Conservation (phyloP, 2,113 vertebrate species). For the Nettapus auritus region DNA sequence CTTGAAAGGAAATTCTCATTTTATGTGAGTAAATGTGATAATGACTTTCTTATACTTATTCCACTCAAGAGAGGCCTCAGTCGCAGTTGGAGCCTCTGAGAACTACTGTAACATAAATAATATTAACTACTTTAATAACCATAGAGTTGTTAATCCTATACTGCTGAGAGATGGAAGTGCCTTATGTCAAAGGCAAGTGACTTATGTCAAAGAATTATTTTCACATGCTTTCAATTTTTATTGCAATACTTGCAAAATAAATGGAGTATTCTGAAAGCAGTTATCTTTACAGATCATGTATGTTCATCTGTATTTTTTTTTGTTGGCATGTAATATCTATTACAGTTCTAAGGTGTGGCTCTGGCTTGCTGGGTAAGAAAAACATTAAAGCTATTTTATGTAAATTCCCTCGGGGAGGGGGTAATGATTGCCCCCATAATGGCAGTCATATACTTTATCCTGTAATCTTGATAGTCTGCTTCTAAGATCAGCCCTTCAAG, state of each 20-base stretch:
- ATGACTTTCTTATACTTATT: not conserved
- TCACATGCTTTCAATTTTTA: not conserved
- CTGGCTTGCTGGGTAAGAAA: not conserved
- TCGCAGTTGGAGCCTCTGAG: not conserved
- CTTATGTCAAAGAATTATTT: not conserved
- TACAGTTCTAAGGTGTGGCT: not conserved
- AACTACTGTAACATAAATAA: conserved; percentile 4
- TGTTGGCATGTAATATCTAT: not conserved
- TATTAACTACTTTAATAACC: not conserved
- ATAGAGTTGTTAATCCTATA: conserved; percentile 1
- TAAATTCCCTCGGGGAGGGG: not conserved
- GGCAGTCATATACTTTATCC: not conserved
- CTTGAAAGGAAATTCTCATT: not conserved
- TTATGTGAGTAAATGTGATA: not conserved
- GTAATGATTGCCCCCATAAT: not conserved
- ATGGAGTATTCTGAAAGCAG: not conserved
- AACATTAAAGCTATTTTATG: not conserved
- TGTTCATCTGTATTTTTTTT: not conserved
- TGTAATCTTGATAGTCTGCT: not conserved
- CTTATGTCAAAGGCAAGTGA: not conserved
- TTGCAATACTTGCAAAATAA: not conserved
- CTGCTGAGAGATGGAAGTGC: not conserved
- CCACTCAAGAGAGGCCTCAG: not conserved
- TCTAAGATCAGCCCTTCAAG: not conserved
- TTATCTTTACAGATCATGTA: not conserved